phyloP scores from a whole-genome alignment of 64 coral and sea anemone genomes.

The Montipora foliosa region DNA sequence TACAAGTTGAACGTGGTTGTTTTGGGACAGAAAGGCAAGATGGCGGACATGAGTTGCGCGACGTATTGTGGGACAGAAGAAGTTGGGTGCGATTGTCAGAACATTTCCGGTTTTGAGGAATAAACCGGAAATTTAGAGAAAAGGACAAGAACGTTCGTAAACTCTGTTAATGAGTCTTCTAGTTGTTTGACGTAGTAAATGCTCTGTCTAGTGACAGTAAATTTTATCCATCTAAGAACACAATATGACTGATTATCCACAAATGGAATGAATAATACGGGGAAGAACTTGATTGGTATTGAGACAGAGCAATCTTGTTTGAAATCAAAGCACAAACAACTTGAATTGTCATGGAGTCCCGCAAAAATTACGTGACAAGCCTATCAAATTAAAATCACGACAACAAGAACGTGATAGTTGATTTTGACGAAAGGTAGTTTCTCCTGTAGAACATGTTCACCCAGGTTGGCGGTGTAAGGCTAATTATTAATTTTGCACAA shows the following conservation, averaged over 20 bases:
- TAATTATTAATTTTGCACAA: too few relatives aligned
- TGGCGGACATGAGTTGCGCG: constrained; percentile 65
- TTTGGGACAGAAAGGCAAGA: constrained; percentile 61
- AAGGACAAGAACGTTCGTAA: neutral
- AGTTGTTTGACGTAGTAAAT: neutral
- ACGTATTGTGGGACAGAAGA: constrained; percentile 50
- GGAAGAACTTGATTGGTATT: constrained; percentile 7
- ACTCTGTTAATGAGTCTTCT: neutral
- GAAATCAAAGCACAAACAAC: neutral
- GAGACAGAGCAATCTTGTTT: neutral
- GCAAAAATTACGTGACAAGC: constrained; percentile 17
- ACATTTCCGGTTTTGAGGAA: constrained; percentile 61
- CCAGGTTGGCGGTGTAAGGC: too few relatives aligned
- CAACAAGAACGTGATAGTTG: too few relatives aligned
- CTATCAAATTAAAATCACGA: neutral
- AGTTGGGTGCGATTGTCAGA: constrained; percentile 60
- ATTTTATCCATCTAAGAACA: neutral
- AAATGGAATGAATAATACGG: constrained; percentile 2
- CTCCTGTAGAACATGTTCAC: too few relatives aligned
- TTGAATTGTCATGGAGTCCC: neutral
- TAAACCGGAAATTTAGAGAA: constrained; percentile 52
- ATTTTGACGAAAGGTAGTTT: too few relatives aligned
- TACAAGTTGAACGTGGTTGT: constrained; percentile 63
- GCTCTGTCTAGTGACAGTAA: neutral
- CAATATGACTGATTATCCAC: neutral